Evolutionary conservation across 2,113 vertebrate species (phyloP).

Genomic region (Tenrec ecaudatus): DNA sequence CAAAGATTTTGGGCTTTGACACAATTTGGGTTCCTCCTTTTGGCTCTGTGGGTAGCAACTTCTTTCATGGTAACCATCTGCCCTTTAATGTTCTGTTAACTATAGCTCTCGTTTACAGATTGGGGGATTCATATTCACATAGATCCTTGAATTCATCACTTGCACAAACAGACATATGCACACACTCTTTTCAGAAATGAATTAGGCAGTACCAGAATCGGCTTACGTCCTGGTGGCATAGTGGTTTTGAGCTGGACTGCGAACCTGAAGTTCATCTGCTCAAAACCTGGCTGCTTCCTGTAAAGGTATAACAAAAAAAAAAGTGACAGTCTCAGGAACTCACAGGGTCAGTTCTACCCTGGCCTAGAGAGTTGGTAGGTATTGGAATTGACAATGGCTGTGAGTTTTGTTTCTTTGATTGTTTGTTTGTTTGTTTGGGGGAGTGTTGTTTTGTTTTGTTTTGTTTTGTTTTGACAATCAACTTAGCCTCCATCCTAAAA

Average conservation of each 20-base stretch:
- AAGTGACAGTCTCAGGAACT: no score
- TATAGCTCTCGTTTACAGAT: not conserved
- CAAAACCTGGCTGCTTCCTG: no score
- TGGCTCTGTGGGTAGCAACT: not conserved
- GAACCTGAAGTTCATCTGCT: no score
- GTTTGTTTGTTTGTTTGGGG: no score
- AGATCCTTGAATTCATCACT: conserved; percentile 37
- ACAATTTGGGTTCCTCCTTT: not conserved
- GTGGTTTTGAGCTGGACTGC: no score
- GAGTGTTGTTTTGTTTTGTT: no score
- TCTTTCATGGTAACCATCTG: conserved; percentile 18
- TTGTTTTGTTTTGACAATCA: no score
- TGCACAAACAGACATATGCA: not conserved
- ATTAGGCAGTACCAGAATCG: not conserved
- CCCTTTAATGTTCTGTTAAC: not conserved
- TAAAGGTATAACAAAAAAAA: no score
- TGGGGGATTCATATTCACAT: not conserved
- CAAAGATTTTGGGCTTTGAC: conserved; percentile 19
- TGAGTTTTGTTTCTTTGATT: no score
- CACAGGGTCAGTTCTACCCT: no score
- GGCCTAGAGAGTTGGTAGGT: no score
- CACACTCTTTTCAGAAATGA: not conserved
- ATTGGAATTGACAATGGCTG: no score
- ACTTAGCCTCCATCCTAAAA: not conserved
- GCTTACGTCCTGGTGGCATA: not conserved